Percentiles rank a stretch among this genome's conserved stretches.
phyloP scores from a whole-genome alignment of 2,888 invertebrate species.

The Embidobia sp. region DNA sequence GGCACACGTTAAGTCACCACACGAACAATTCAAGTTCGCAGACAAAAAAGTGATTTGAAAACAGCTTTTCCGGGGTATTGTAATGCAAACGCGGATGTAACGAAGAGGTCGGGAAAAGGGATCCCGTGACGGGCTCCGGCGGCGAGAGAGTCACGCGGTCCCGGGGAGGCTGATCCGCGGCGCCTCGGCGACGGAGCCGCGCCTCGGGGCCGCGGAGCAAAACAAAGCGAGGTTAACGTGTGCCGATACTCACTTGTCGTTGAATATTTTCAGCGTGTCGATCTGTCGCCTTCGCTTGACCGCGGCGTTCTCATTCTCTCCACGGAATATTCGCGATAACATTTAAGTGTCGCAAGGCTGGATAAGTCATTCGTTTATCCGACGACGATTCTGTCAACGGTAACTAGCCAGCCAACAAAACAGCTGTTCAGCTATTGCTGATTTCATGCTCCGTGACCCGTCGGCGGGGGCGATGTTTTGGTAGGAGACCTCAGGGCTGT shows the following conservation, averaged over 20 bases:
- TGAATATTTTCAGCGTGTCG: slow-evolving; percentile 91
- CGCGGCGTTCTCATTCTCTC: slow-evolving; percentile 80
- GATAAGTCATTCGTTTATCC: slow-evolving; percentile 79
- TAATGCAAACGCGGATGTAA: no score
- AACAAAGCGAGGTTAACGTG: slow-evolving; percentile 71
- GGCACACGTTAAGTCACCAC: no score
- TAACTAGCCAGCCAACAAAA: slow-evolving; percentile 70
- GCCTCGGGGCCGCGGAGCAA: no score
- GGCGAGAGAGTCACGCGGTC: no score
- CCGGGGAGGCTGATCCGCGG: no score
- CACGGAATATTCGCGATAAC: slow-evolving; percentile 81
- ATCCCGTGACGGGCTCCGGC: no score
- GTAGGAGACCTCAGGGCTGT: no score
- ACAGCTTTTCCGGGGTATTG: no score
- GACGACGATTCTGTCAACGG: slow-evolving; percentile 74
- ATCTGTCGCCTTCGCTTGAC: slow-evolving; percentile 87
- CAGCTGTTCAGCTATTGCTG: slow-evolving; percentile 70
- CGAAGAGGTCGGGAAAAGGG: no score
- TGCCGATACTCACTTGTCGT: slow-evolving; percentile 85
- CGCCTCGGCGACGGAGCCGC: no score
- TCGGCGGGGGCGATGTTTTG: no score
- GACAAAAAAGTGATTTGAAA: no score
- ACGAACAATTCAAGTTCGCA: neutral
- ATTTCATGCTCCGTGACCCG: slow-evolving; percentile 20
- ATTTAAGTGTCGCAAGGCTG: slow-evolving; percentile 78